Percentiles rank a stretch among this genome's conserved stretches.
Evolutionary conservation across 1,140 invertebrate species (phyloP).

Genomic region (Cyphomyrmex costatus): DNA sequence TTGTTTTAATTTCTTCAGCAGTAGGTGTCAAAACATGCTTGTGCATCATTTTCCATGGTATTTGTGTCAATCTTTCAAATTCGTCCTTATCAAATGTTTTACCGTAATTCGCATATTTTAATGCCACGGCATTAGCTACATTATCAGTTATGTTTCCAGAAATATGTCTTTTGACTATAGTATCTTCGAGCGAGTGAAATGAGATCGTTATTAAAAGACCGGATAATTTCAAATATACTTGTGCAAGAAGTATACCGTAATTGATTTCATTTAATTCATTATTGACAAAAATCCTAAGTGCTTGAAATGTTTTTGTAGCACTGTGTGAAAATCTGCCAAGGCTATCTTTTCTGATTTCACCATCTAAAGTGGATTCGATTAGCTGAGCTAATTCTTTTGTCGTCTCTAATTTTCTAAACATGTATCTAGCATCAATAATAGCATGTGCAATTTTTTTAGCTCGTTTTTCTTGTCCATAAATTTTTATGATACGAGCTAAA

Average conservation of each 20-base stretch:
- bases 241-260: constrained; percentile 93
- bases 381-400: constrained; percentile 94
- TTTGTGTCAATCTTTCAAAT: constrained; percentile 88
- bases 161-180: constrained; percentile 97
- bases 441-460: constrained; percentile 95
- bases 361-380: constrained; percentile 90
- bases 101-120: constrained; percentile 89
- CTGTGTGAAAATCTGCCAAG: constrained; percentile 92
- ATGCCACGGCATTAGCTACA: constrained; percentile 89
- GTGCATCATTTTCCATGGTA: constrained; percentile 92
- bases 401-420: constrained; percentile 93
- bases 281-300: constrained; percentile 98
- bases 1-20: constrained; percentile 91
- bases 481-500: constrained; percentile 93
- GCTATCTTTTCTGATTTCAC: constrained; percentile 89
- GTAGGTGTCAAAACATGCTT: constrained; percentile 93
- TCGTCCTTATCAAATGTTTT: constrained; percentile 88
- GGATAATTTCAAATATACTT: constrained; percentile 91
- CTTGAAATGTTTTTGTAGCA: constrained; percentile 98
- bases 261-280: constrained; percentile 99
- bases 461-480: constrained; percentile 96
- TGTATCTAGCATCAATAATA: constrained; percentile 95
- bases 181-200: constrained; percentile 98
- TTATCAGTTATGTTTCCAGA: constrained; percentile 91
- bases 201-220: constrained; percentile 94